These are phyloP conservation scores for Caradrina kadenii DNA, from an alignment of 2,888 invertebrate species.

Conservation along the genomic window DNA sequence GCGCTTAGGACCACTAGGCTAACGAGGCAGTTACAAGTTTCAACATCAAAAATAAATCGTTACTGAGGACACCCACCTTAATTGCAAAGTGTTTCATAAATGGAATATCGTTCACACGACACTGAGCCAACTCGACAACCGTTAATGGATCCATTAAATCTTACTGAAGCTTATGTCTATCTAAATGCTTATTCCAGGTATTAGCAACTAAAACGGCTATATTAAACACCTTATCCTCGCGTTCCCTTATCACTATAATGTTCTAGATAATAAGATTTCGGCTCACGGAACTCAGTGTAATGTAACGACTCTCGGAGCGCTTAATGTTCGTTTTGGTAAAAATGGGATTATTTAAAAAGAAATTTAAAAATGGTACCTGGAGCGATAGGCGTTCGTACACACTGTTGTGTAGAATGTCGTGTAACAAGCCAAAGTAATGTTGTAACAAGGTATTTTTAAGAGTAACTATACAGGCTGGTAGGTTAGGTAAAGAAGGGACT, in stretches of 20 bases:
- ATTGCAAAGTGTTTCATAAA: neutral
- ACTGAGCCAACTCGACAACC: slow-evolving; percentile 1
- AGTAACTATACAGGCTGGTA: no score
- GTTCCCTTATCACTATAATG: slow-evolving; percentile 44
- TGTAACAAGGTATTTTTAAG: neutral
- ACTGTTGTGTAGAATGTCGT: slow-evolving; percentile 19
- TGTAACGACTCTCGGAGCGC: slow-evolving; percentile 37
- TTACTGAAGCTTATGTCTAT: slow-evolving; percentile 10
- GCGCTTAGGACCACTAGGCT: no score
- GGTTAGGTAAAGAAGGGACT: no score
- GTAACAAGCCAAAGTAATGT: neutral
- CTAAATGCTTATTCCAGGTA: slow-evolving; percentile 23
- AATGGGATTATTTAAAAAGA: slow-evolving; percentile 54
- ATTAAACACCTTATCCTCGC: slow-evolving; percentile 30
- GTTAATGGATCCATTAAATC: slow-evolving; percentile 27
- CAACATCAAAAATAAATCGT: no score
- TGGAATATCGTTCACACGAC: neutral
- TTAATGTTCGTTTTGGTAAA: slow-evolving; percentile 62
- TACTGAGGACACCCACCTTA: neutral
- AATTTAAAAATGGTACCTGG: slow-evolving; percentile 59
- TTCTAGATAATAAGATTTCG: slow-evolving; percentile 39
- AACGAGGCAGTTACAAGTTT: no score
- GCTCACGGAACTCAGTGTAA: slow-evolving; percentile 34
- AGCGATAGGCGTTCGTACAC: slow-evolving; percentile 45
- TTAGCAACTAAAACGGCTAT: slow-evolving; percentile 31